These are phyloP conservation scores for Oreochromis grahami DNA, from an alignment of 2,797 vertebrate species.

Conservation along the genomic window DNA sequence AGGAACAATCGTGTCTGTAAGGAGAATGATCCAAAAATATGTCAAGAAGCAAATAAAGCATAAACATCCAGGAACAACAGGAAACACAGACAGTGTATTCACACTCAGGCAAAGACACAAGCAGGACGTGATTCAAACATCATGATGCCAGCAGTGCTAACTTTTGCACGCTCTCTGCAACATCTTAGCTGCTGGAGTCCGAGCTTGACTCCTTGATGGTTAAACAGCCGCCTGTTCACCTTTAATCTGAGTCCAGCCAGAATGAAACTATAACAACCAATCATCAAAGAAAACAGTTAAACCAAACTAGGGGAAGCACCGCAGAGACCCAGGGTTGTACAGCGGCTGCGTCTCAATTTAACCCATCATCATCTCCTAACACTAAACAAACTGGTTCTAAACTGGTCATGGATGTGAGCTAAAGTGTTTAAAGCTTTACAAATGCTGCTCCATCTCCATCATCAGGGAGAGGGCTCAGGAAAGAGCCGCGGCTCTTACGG, in stretches of 20 bases:
- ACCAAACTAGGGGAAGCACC: no score
- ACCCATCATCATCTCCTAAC: background rate
- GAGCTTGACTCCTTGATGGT: background rate
- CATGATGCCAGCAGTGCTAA: rapidly evolving
- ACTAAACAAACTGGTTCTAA: background rate
- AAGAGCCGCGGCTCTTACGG: background rate
- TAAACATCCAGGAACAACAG: background rate
- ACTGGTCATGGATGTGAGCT: background rate
- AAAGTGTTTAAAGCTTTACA: background rate
- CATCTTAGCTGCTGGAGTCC: background rate
- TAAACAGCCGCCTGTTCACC: background rate
- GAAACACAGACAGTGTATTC: background rate
- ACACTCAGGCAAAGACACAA: background rate
- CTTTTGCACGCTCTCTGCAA: background rate
- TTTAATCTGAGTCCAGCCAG: background rate
- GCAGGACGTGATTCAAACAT: background rate
- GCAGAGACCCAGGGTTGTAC: background rate
- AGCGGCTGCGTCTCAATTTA: background rate
- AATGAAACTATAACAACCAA: rapidly evolving
- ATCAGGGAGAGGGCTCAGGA: background rate
- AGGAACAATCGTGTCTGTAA: background rate
- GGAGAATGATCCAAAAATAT: background rate
- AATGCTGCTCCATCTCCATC: background rate
- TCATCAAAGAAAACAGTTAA: background rate
- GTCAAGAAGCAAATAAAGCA: background rate